Percentiles rank a stretch among this genome's conserved stretches.
These are phyloP conservation scores for Didymodactylos carnosus DNA, from an alignment of 2,888 invertebrate genomes.

Conservation along the genomic window DNA sequence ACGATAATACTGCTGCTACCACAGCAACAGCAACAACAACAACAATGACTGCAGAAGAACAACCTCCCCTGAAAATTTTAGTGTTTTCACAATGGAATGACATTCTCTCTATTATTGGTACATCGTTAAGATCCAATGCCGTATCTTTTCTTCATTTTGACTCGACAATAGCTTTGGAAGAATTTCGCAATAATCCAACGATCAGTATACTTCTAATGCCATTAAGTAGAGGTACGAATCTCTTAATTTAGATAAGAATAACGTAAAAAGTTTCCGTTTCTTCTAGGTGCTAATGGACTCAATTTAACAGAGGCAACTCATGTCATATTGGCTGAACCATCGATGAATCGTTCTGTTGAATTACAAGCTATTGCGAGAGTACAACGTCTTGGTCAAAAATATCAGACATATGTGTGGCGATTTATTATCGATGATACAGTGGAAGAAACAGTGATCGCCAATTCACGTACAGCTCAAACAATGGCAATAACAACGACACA, in stretches of 20 bases:
- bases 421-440: background rate
- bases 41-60: background rate
- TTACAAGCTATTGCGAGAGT: slow-evolving; percentile 56
- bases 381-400: slow-evolving; percentile 57
- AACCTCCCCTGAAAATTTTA: background rate
- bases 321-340: slow-evolving; percentile 53
- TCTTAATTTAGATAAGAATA: background rate
- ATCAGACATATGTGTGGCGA: slow-evolving; percentile 46
- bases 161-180: background rate
- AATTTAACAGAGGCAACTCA: slow-evolving; percentile 59
- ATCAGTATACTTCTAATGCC: background rate
- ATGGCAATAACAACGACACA: background rate
- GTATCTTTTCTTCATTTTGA: background rate
- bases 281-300: slow-evolving; percentile 52
- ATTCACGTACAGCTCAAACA: background rate
- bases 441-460: background rate
- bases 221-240: background rate
- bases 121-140: background rate
- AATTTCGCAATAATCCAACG: background rate
- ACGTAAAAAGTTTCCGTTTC: background rate
- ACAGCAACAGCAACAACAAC: background rate
- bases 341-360: slow-evolving; percentile 52
- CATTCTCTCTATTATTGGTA: background rate
- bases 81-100: background rate
- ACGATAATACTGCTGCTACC: too few relatives aligned